Conservation (phyloP, 1,140 invertebrate genomes). For the Conus ventricosus region DNA sequence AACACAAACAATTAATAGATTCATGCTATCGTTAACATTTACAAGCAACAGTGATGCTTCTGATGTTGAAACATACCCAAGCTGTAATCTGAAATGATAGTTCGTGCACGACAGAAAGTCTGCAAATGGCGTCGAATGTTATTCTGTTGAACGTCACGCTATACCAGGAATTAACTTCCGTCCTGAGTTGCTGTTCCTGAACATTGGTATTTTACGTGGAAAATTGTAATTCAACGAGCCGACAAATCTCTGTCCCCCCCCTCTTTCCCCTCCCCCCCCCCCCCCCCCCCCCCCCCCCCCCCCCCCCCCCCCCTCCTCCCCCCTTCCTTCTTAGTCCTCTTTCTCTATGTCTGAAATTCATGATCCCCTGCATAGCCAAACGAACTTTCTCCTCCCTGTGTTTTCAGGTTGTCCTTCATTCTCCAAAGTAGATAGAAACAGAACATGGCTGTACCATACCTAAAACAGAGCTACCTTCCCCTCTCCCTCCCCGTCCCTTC, state of each 20-base stretch:
- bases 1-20: neutral
- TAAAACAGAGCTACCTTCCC: too few relatives aligned
- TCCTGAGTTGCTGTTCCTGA: neutral
- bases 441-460: too few relatives aligned
- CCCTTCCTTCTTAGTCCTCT: neutral
- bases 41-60: neutral
- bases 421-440: too few relatives aligned
- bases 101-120: neutral
- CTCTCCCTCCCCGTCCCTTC: too few relatives aligned
- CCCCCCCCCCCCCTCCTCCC: neutral
- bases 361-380: too few relatives aligned
- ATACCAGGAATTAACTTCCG: neutral
- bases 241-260: neutral
- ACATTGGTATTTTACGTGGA: neutral
- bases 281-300: neutral
- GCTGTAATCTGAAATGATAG: neutral
- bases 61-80: neutral
- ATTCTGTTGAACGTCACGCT: neutral
- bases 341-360: too few relatives aligned
- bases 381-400: too few relatives aligned
- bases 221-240: too few relatives aligned
- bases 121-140: conserved; percentile 3
- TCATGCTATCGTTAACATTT: neutral
- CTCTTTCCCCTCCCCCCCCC: neutral
- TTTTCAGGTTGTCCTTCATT: too few relatives aligned